Percentiles rank a stretch among this genome's conserved stretches.
These are phyloP conservation scores for Tetragnatha versicolor DNA, from an alignment of 1,140 invertebrate species.

Conservation along the genomic window DNA sequence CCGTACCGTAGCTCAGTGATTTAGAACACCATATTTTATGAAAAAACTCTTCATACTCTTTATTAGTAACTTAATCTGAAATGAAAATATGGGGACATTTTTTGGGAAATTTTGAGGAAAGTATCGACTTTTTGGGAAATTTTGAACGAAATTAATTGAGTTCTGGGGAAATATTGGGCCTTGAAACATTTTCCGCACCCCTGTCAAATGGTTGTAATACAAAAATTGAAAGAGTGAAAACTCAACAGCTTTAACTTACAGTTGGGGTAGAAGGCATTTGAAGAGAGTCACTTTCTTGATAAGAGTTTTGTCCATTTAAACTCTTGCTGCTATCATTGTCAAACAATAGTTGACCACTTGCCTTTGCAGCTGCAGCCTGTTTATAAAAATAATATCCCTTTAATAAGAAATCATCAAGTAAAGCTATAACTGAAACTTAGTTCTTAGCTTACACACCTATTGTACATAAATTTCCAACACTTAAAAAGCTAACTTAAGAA, in stretches of 20 bases:
- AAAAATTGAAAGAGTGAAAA: neutral
- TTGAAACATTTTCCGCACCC: too few relatives aligned
- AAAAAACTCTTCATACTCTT: too few relatives aligned
- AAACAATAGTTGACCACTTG: conserved; percentile 26
- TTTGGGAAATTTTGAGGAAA: too few relatives aligned
- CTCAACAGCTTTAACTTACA: conserved; percentile 6
- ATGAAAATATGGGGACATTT: too few relatives aligned
- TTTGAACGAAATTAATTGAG: too few relatives aligned
- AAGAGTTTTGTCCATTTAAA: conserved; percentile 24
- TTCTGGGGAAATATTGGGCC: too few relatives aligned
- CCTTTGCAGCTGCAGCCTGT: conserved; percentile 50
- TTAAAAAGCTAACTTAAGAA: neutral
- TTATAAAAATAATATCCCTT: neutral
- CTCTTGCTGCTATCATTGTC: conserved; percentile 35
- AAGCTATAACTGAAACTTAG: neutral
- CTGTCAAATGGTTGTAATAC: neutral
- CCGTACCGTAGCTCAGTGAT: too few relatives aligned
- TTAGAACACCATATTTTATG: too few relatives aligned
- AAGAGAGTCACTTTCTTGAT: conserved; percentile 25
- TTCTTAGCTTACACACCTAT: neutral
- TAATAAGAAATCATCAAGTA: neutral
- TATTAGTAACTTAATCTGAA: too few relatives aligned
- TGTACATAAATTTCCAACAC: neutral
- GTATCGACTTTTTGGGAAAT: too few relatives aligned
- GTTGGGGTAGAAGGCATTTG: conserved; percentile 35